Conservation (phyloP, 1,140 invertebrate species). For the Megathymus violae region DNA sequence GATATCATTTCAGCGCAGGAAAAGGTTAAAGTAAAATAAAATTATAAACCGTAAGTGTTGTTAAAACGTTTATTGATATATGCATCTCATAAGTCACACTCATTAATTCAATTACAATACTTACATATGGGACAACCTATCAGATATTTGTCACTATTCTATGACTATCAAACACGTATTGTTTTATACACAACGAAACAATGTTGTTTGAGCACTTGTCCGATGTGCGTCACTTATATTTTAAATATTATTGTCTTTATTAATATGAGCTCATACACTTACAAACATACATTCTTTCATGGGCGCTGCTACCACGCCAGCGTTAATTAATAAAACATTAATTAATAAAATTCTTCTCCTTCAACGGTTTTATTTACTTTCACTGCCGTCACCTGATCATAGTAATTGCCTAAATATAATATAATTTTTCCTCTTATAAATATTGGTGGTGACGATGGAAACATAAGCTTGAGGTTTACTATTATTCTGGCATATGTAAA, state of each 20-base stretch:
- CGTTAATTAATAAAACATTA: too few species aligned
- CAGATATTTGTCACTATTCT: conserved; percentile 17
- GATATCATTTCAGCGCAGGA: too few species aligned
- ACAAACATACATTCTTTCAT: background rate
- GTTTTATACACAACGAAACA: conserved; percentile 6
- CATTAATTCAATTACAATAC: background rate
- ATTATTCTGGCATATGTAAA: too few species aligned
- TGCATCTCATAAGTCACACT: conserved; percentile 7
- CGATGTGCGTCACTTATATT: conserved; percentile 9
- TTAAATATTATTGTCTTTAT: background rate
- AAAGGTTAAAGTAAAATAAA: background rate
- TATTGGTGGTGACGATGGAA: too few species aligned
- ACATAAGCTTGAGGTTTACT: too few species aligned
- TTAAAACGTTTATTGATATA: background rate
- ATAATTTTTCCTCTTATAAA: too few species aligned
- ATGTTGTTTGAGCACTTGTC: conserved; percentile 16
- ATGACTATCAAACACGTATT: conserved; percentile 26
- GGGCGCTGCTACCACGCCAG: too few species aligned
- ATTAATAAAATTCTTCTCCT: too few species aligned
- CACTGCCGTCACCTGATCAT: too few species aligned
- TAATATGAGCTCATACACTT: background rate
- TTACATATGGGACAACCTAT: background rate
- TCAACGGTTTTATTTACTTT: too few species aligned
- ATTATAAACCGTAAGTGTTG: background rate
- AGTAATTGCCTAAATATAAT: too few species aligned